Evolutionary conservation across 2,113 vertebrate genomes (phyloP), one percentile per base, ranked within the genome.

Genomic region (Hemibagrus wyckioides): DNA sequence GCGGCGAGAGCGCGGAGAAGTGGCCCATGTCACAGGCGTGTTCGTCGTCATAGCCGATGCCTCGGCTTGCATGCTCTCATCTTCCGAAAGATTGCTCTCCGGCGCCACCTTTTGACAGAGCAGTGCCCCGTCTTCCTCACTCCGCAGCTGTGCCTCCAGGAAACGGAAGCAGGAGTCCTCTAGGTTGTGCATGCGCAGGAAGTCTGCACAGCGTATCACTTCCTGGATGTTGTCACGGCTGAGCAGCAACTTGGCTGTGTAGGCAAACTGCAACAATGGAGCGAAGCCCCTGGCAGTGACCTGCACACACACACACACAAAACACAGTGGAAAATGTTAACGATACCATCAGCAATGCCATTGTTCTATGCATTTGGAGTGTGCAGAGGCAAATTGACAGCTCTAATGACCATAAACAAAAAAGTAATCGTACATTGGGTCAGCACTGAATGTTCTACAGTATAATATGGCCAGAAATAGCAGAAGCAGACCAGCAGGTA

Each of bases 131-230:
- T 98, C 97, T 87, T 99, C 97, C 0, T 97, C 97, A 85, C 96
- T 98, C 90, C 97, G 96, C 90, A 99, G 96, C 81, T 99, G 97
- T 0, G 97, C 97, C 93, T 99, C 98, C 92, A 99, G 96, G 93
- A 99, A 99, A 91, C 98, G 97, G 95, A 99, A 99, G 96, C 98
- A 99, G 67, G 98, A 99, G 93, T 99, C 98, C 95, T 99, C 98
- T 88, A 99, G 96, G 95, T 99, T 99, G 95, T 99, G 98, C 97
- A 99, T 98, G 94, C 97, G 97, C 94, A 99, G 95, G 94, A 99
- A 98, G 92, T 99, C 96, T 0, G 98, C 98, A 79, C 98, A 99
- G 94, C 97, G 97, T 94, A 99, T 97, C 95, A 99, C 98, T 95
- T 99, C 98, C 91, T 98, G 97, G 94, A 99, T 99, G 96, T 99